A percentile compares a stretch with the other conserved stretches of the same genome.
Conservation (phyloP, 1,140 invertebrate species). For the Lepidotrigona ventralis region DNA sequence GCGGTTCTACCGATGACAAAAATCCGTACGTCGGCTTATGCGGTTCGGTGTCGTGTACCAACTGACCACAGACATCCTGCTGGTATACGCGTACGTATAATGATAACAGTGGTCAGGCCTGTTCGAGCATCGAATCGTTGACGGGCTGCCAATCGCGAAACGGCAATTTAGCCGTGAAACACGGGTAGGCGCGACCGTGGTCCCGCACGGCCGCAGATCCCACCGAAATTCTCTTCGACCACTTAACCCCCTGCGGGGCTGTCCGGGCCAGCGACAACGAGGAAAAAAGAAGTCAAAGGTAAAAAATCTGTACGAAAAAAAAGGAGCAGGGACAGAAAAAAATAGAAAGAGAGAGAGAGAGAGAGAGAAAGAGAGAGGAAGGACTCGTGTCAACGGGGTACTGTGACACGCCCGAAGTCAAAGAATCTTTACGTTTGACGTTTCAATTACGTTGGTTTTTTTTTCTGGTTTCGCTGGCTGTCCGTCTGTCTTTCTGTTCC, state of each 20-base stretch:
- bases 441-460: constrained; percentile 22
- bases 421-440: constrained; percentile 28
- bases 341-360: background rate
- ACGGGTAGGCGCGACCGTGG: constrained; percentile 55
- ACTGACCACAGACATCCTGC: constrained; percentile 50
- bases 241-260: constrained; percentile 32
- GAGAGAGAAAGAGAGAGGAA: background rate
- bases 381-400: background rate
- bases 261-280: background rate
- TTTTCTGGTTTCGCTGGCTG: background rate
- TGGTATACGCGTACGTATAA: constrained; percentile 47
- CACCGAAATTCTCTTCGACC: constrained; percentile 46
- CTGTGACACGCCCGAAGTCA: background rate
- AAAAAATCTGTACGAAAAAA: background rate
- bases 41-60: constrained; percentile 44
- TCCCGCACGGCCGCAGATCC: constrained; percentile 42
- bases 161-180: constrained; percentile 65
- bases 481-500: background rate
- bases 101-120: constrained; percentile 54
- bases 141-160: constrained; percentile 63
- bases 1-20: constrained; percentile 50
- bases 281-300: background rate
- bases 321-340: background rate
- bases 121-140: constrained; percentile 55
- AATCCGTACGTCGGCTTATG: constrained; percentile 52